phyloP scores from a whole-genome alignment of 2,797 vertebrate species.

The Zonotrichia albicollis region DNA sequence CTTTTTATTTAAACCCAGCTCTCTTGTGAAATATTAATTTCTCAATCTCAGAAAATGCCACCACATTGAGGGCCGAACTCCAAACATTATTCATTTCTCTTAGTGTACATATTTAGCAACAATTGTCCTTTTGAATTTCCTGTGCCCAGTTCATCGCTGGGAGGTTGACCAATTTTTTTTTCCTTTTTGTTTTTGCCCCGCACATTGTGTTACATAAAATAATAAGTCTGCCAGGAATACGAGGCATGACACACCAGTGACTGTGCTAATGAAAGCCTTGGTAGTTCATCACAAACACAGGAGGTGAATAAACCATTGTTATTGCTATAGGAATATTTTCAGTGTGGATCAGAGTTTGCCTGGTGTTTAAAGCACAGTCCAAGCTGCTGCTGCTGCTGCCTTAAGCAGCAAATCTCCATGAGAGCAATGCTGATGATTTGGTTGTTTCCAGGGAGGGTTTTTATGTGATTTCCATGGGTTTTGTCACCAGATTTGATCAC shows the following conservation, averaged over 20 bases:
- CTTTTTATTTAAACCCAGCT: not conserved
- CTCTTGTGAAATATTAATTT: not conserved
- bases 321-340: not conserved
- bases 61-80: not conserved
- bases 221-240: constrained; percentile 36
- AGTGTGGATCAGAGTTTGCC: not conserved
- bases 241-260: constrained; percentile 43
- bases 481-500: not conserved
- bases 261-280: constrained; percentile 42
- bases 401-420: not conserved
- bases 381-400: not conserved
- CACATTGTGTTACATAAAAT: constrained; percentile 54
- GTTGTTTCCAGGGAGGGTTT: not conserved
- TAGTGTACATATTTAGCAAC: constrained; percentile 47
- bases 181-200: rapidly evolving
- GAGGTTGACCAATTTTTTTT: not conserved
- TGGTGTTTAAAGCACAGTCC: not conserved
- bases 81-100: not conserved
- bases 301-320: constrained; percentile 59
- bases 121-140: constrained; percentile 57
- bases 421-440: not conserved
- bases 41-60: not conserved
- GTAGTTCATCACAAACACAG: not conserved
- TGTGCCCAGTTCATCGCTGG: constrained; percentile 42
- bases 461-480: not conserved